A percentile compares a stretch with the other conserved stretches of the same genome.
These are phyloP conservation scores for Porites evermanni DNA, from an alignment of 92 coral and sea anemone genomes.

Conservation along the genomic window DNA sequence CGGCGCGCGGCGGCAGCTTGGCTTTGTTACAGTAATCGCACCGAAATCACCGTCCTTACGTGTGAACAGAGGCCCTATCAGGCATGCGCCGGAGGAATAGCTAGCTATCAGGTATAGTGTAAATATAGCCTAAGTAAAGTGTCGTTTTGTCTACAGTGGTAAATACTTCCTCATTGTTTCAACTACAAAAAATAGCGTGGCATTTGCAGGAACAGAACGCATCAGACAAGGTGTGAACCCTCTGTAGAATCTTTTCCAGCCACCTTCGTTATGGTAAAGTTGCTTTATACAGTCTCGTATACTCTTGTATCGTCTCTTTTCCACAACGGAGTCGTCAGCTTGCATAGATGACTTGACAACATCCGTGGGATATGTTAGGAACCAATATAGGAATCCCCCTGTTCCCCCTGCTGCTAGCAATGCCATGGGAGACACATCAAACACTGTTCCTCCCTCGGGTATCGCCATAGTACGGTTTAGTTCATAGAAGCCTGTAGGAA, in stretches of 20 bases:
- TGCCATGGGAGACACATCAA: slow-evolving; percentile 81
- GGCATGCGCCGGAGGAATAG: no score
- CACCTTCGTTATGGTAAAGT: slow-evolving; percentile 77
- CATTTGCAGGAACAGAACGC: slow-evolving; percentile 90
- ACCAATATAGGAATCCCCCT: slow-evolving; percentile 93
- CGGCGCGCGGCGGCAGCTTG: no score
- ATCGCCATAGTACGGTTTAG: slow-evolving; percentile 62
- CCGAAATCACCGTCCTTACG: no score
- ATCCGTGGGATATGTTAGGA: slow-evolving; percentile 88
- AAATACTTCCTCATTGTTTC: slow-evolving; percentile 84
- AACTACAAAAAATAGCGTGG: slow-evolving; percentile 80
- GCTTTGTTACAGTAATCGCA: no score
- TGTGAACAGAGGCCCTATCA: no score
- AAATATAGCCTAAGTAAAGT: background rate
- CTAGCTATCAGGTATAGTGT: no score
- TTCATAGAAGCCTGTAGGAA: slow-evolving; percentile 56
- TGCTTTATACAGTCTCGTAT: slow-evolving; percentile 74
- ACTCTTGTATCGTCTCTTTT: slow-evolving; percentile 72
- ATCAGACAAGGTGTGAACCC: slow-evolving; percentile 88
- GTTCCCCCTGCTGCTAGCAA: slow-evolving; percentile 73
- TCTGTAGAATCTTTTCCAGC: slow-evolving; percentile 75
- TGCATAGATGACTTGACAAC: slow-evolving; percentile 88
- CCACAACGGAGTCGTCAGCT: slow-evolving; percentile 77
- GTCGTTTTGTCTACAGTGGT: background rate
- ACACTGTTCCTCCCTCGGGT: slow-evolving; percentile 84